phyloP scores from a whole-genome alignment of 1,140 invertebrate genomes.

The Dermatophagoides farinae region DNA sequence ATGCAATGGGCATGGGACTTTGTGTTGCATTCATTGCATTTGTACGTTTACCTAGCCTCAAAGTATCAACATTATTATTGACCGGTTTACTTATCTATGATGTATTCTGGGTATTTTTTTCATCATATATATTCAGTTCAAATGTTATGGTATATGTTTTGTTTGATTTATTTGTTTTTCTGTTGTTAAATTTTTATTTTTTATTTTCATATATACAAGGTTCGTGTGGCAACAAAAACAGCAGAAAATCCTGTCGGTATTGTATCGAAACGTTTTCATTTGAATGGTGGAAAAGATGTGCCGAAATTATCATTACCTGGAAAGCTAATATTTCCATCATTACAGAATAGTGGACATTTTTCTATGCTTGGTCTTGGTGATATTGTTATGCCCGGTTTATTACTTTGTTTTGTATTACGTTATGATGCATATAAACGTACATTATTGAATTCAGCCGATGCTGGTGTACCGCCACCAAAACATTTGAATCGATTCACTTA shows the following conservation, averaged over 20 bases:
- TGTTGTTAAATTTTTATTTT: neutral
- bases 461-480: slow-evolving; percentile 52
- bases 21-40: slow-evolving; percentile 94
- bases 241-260: slow-evolving; percentile 85
- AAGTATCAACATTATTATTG: slow-evolving; percentile 81
- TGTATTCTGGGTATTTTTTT: slow-evolving; percentile 57
- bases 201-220: neutral
- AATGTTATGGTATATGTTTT: slow-evolving; percentile 71
- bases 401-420: slow-evolving; percentile 77
- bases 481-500: slow-evolving; percentile 45
- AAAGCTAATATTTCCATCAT: slow-evolving; percentile 84
- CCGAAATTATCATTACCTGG: slow-evolving; percentile 86
- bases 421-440: slow-evolving; percentile 93
- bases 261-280: slow-evolving; percentile 70
- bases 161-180: slow-evolving; percentile 23
- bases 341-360: slow-evolving; percentile 83
- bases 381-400: slow-evolving; percentile 89
- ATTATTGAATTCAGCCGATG: slow-evolving; percentile 35
- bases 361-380: slow-evolving; percentile 91
- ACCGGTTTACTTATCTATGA: slow-evolving; percentile 55
- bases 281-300: slow-evolving; percentile 56
- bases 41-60: slow-evolving; percentile 78
- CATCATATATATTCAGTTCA: slow-evolving; percentile 91
- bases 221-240: slow-evolving; percentile 58
- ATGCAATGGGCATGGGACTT: slow-evolving; percentile 87